These are phyloP conservation scores for Acropora yongei DNA, from an alignment of 64 coral and sea anemone genomes.

Conservation along the genomic window DNA sequence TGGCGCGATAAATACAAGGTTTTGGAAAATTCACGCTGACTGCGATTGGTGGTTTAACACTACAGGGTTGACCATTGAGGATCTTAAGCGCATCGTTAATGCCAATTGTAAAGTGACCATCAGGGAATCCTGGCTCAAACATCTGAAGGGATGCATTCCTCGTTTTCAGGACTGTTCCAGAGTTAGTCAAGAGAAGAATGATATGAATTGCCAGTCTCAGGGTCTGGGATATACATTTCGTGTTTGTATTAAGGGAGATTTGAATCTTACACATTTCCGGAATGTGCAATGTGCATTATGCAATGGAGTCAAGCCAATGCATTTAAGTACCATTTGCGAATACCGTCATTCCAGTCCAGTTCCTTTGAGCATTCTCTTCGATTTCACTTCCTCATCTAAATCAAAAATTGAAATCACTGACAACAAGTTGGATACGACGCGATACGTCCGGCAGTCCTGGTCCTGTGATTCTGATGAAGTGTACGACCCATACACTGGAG, in stretches of 20 bases:
- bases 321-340: background rate
- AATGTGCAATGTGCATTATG: constrained; percentile 13
- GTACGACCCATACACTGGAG: too few relatives aligned
- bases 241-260: background rate
- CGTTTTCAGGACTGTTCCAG: background rate
- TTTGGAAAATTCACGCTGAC: background rate
- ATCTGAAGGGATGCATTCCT: constrained; percentile 19
- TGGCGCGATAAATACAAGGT: too few relatives aligned
- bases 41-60: background rate
- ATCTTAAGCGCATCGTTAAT: background rate
- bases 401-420: background rate
- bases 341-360: background rate
- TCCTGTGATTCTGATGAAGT: background rate
- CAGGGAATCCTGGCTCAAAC: background rate
- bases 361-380: background rate
- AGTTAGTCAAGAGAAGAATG: background rate
- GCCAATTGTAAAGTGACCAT: background rate
- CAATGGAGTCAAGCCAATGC: too few relatives aligned
- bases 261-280: background rate
- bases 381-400: constrained; percentile 1
- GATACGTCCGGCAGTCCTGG: background rate
- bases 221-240: constrained; percentile 25
- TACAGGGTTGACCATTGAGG: background rate
- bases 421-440: background rate
- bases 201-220: background rate